Base-by-base conservation (phyloP, 2,113 vertebrate species). In the Oplegnathus fasciatus region DNA sequence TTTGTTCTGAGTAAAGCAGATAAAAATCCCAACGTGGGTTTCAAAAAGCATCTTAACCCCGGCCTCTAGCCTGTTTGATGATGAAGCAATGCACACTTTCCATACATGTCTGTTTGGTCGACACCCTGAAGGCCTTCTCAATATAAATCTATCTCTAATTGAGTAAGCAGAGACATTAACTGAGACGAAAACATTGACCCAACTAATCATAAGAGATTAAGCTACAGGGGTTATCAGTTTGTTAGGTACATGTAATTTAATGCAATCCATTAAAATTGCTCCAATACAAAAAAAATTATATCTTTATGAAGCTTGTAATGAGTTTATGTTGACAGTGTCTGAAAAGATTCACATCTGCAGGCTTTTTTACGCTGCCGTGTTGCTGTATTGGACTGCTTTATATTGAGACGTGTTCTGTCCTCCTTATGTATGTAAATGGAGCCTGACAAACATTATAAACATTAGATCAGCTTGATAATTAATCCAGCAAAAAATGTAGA, bases 141-240 rank as follows among this genome's bases (percentile, higher is more conserved):
- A 10, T 69, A 32, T n/a, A 32, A 62, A 73, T 66, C 48, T 14
- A 5, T 69, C 14, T 55, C 32, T 18, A 64, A 77, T 54, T 52
- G 26, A 61, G 28, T 37, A 44, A n/a, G 18, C 58, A 22, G 30
- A 44, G 34, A 57, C 20, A 40, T 40, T 34, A n/a, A 54, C 17
- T 54, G 44, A 44, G 60, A 74, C 1, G 9, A 69, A 60, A 60
- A 34, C 61, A 54, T 34, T 37, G 46, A 52, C 44, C 22, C n/a
- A 75, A 61, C n/a, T 48, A 48, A 84, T 82, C 50, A 84, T 75
- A 13, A 55, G 46, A 66, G 26, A 84, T 55, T 2, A 78, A 68
- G 1, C n/a, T 55, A 26, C 18, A 66, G 57, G 0, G 81, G 42
- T 80, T 58, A 57, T 30, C 34, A 68, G n/a, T 69, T 54, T 17